Evolutionary conservation across 2,113 vertebrate genomes (phyloP).

Genomic region (Myiopsitta monachus): DNA sequence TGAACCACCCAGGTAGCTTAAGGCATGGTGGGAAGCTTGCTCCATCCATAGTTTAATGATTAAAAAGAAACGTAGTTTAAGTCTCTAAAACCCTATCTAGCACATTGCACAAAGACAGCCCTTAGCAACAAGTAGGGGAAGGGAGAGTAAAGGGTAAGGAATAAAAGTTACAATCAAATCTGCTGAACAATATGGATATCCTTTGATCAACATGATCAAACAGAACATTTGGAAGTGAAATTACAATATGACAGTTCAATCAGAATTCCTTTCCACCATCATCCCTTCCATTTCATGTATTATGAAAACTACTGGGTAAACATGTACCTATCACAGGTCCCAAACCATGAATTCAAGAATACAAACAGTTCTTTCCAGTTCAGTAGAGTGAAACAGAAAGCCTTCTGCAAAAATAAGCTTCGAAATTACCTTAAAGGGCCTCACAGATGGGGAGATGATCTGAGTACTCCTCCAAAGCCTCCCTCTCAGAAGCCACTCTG

Average conservation of each 20-base stretch:
- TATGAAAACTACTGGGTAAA: background rate
- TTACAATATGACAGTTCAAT: background rate
- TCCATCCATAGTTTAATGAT: background rate
- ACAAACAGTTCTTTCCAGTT: background rate
- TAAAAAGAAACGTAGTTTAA: background rate
- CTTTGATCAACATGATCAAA: background rate
- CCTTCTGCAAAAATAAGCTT: background rate
- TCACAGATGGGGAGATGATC: background rate
- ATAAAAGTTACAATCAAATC: background rate
- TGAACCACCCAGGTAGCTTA: background rate
- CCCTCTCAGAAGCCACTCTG: background rate
- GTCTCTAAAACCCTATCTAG: background rate
- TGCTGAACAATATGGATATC: background rate
- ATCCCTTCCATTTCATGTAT: background rate
- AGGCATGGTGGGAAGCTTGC: background rate
- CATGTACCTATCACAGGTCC: background rate
- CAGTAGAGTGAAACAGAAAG: background rate
- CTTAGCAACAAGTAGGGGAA: background rate
- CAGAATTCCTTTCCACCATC: background rate
- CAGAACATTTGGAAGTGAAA: background rate
- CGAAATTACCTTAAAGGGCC: background rate
- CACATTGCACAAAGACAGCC: background rate
- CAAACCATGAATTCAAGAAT: background rate
- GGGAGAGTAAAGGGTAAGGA: background rate
- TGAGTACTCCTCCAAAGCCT: background rate